A percentile compares a stretch with the other conserved stretches of the same genome.
These are phyloP conservation scores for Oxyura jamaicensis DNA, from an alignment of 2,113 vertebrate genomes.

Conservation along the genomic window DNA sequence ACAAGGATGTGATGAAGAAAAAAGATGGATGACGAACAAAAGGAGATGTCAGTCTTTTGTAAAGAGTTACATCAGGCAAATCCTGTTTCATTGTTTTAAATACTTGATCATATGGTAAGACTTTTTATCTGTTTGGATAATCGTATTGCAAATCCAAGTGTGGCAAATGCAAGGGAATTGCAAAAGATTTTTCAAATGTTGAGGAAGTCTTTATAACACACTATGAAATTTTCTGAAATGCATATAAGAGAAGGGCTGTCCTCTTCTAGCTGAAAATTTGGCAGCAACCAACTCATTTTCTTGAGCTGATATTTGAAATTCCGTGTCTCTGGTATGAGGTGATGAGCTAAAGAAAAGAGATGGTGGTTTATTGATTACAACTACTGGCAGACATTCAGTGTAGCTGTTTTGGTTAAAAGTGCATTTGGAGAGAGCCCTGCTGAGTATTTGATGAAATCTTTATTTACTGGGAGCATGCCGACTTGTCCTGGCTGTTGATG, in stretches of 20 bases:
- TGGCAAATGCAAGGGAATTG: background rate
- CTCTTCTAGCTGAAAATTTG: background rate
- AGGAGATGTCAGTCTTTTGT: background rate
- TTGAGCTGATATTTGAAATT: background rate
- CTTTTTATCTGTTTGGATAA: background rate
- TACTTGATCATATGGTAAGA: background rate
- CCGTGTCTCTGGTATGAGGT: background rate
- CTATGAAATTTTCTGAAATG: background rate
- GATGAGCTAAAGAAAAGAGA: background rate
- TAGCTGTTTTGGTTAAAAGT: background rate
- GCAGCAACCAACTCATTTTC: background rate
- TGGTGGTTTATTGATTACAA: background rate
- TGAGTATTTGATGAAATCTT: background rate
- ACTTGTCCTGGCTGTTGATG: background rate
- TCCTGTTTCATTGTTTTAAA: background rate
- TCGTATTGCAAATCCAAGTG: background rate
- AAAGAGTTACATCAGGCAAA: background rate
- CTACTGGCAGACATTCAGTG: background rate
- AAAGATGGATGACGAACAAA: background rate
- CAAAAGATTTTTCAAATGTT: background rate
- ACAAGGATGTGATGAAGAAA: background rate
- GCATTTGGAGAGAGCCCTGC: background rate
- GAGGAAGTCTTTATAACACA: background rate
- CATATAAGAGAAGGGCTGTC: background rate
- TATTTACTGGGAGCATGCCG: background rate